Conservation (phyloP, 53 echinoderm and acorn worm species). For the Mesocentrotus franciscanus region DNA sequence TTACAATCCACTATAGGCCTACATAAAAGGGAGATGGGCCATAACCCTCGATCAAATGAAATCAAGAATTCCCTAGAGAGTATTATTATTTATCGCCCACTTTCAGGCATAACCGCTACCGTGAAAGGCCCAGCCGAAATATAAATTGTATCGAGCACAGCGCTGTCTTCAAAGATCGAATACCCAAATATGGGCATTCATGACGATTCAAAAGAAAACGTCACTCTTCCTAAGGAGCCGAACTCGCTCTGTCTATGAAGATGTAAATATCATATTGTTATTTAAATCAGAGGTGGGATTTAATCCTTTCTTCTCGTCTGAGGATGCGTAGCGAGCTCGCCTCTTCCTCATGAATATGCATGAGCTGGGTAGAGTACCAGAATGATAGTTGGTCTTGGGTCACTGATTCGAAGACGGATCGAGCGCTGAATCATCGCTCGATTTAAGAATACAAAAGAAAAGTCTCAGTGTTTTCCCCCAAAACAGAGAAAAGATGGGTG, state of each 20-base stretch:
- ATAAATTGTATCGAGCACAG: background rate
- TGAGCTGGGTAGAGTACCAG: background rate
- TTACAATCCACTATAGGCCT: no score
- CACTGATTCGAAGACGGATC: background rate
- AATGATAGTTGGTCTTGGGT: background rate
- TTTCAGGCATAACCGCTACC: background rate
- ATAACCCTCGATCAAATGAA: background rate
- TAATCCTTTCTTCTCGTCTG: background rate
- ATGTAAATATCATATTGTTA: background rate
- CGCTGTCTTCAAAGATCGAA: background rate
- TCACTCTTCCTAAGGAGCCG: background rate
- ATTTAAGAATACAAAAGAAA: background rate
- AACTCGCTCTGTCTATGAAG: background rate
- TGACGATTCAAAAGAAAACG: background rate
- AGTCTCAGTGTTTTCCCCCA: background rate
- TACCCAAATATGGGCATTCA: conserved; percentile 23
- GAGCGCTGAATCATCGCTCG: background rate
- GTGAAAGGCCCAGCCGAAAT: background rate
- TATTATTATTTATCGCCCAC: background rate
- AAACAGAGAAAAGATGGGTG: background rate
- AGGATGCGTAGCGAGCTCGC: background rate
- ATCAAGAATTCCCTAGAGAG: background rate
- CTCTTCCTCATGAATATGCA: conserved; percentile 21
- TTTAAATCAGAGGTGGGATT: background rate
- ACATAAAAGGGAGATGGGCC: background rate